Conservation (phyloP, 2,113 vertebrate genomes). For the Macaca nemestrina region DNA sequence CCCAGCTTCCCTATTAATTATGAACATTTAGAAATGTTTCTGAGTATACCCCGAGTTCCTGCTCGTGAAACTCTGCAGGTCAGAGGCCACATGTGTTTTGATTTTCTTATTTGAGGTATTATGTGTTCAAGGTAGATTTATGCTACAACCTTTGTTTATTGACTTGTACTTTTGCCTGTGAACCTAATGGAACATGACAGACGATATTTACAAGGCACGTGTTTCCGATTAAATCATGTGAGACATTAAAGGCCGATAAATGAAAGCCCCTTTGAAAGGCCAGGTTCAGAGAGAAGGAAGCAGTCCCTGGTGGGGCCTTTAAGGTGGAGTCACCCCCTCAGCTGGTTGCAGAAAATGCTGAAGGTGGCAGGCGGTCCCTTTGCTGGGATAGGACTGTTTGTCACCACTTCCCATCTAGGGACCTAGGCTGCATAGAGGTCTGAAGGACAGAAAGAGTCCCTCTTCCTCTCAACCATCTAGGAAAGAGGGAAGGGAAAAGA, state of each 20-base stretch:
- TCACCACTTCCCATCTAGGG: not conserved
- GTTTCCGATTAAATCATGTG: constrained; percentile 90
- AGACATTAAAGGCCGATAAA: constrained; percentile 90
- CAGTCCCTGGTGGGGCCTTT: constrained; percentile 75
- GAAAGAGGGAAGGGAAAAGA: not conserved
- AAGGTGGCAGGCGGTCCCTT: constrained; percentile 25
- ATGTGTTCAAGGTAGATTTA: constrained; percentile 91
- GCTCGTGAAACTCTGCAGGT: constrained; percentile 85
- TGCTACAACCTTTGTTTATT: constrained; percentile 90
- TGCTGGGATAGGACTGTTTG: not conserved
- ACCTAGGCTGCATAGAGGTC: not conserved
- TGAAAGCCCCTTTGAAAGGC: constrained; percentile 85
- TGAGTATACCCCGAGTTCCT: constrained; percentile 83
- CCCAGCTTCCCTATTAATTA: constrained; percentile 82
- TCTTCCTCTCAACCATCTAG: not conserved
- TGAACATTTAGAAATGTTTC: constrained; percentile 78
- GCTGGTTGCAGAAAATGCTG: constrained; percentile 44
- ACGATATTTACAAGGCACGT: constrained; percentile 89
- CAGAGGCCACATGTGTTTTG: constrained; percentile 91
- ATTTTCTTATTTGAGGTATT: constrained; percentile 89
- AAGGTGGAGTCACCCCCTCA: constrained; percentile 24
- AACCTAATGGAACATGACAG: constrained; percentile 90
- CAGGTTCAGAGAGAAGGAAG: constrained; percentile 84
- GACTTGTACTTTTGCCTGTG: constrained; percentile 89
- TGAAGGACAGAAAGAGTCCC: not conserved